phyloP scores from a whole-genome alignment of 2,888 invertebrate genomes.

The Coleophora deauratella region DNA sequence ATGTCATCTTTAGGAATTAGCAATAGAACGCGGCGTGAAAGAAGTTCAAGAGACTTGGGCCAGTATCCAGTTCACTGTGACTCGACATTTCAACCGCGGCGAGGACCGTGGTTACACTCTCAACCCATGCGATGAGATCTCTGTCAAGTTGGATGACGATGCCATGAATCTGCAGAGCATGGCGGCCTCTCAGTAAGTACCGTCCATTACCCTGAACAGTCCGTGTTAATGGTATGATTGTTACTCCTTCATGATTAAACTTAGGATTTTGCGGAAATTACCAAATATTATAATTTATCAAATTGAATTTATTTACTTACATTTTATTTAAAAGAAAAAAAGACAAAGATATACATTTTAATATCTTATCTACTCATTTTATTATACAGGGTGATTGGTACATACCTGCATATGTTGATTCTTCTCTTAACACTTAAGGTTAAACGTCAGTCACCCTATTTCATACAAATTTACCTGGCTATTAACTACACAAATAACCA shows the following conservation, averaged over 20 bases:
- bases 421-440: no score
- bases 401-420: no score
- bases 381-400: no score
- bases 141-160: slow-evolving; percentile 88
- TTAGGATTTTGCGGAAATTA: no score
- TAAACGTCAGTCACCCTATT: no score
- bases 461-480: no score
- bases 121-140: slow-evolving; percentile 88
- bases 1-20: slow-evolving; percentile 76
- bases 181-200: slow-evolving; percentile 84
- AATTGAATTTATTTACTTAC: no score
- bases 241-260: neutral
- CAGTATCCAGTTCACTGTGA: slow-evolving; percentile 75
- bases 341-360: no score
- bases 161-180: slow-evolving; percentile 93
- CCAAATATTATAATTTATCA: no score
- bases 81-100: slow-evolving; percentile 79
- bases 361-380: no score
- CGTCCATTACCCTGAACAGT: neutral
- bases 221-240: neutral
- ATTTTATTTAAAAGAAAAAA: no score
- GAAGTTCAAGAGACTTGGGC: slow-evolving; percentile 87
- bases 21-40: slow-evolving; percentile 91
- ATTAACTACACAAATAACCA: no score
- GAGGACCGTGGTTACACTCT: slow-evolving; percentile 88